phyloP scores from a whole-genome alignment of 2,113 vertebrate species.

The Amia ocellicauda region DNA sequence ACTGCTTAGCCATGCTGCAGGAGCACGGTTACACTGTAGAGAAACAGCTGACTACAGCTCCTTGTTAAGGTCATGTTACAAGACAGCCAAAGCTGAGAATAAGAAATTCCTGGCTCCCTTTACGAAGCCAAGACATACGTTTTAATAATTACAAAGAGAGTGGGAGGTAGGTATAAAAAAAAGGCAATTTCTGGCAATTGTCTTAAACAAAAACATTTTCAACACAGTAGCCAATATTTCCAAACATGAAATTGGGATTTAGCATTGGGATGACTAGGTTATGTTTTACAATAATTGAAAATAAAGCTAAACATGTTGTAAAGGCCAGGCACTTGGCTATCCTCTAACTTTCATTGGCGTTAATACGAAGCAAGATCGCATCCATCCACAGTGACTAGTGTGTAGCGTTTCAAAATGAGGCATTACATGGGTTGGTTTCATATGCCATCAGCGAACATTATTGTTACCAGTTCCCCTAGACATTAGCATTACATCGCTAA shows the following conservation, averaged over 20 bases:
- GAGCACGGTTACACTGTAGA: neutral
- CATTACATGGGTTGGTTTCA: neutral
- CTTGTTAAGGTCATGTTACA: neutral
- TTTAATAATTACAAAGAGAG: too few species aligned
- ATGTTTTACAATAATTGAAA: too few species aligned
- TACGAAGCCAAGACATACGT: too few species aligned
- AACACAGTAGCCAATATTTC: too few species aligned
- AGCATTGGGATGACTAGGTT: too few species aligned
- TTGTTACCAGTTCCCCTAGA: neutral
- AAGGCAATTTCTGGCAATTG: too few species aligned
- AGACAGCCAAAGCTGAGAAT: neutral
- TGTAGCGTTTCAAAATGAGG: neutral
- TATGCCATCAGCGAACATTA: neutral
- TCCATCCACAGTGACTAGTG: neutral
- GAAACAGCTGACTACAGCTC: neutral
- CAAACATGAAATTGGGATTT: too few species aligned
- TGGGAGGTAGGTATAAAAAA: too few species aligned
- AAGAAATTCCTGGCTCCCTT: neutral
- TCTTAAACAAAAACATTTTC: too few species aligned
- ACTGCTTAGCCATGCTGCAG: neutral
- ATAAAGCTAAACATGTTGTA: too few species aligned
- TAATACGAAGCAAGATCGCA: neutral
- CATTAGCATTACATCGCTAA: neutral
- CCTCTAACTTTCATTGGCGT: neutral
- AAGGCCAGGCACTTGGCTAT: neutral